Base-by-base conservation (phyloP, 1,140 invertebrate genomes). In the Dendrolimus kikuchii region DNA sequence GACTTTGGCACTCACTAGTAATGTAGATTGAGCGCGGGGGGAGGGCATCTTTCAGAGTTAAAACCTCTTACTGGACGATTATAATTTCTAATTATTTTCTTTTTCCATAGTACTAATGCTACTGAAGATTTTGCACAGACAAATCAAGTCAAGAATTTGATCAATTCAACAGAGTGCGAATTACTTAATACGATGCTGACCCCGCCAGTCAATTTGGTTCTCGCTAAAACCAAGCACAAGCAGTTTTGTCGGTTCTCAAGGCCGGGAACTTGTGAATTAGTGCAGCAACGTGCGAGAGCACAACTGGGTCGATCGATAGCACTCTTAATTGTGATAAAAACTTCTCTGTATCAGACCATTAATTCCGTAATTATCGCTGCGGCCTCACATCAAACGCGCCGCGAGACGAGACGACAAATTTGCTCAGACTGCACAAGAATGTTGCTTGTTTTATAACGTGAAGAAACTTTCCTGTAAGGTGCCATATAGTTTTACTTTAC, bases 311-410 rank as follows among this genome's bases (percentile, higher is more conserved):
- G 67, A 63, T 66, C 62, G 68, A 74, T 72, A 74, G 67, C 63
- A 65, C 51, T 69, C 62, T 71, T 74, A 69, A 77, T 77, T 65
- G 68, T 61, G 72, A 82, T 79, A 79, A 81, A 75, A 76, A 78
- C 65, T 66, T 69, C 64, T 55, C 57, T 56, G 64, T 74, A 79
- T 74, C 62, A 68, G 66, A 64, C 71, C 71, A 65, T 77, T 72
- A 78, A 74, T 74, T 71, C 68, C 62, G 62, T 74, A 77, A 77
- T 80, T 79, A 82, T 75, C 74, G 59, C 65, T 59, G 58, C 50
- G 63, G 60, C 56, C 54, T 55, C 62, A 70, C 62, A 75, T 79
- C 74, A 79, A 81, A 81, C 57, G 69, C 36, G 67, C 69, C 74
- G 73, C 44, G 43, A 50, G 49, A 51, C 68, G 64, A 54, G 60